Percentiles rank a stretch among this genome's conserved stretches.
phyloP scores from a whole-genome alignment of 1,140 invertebrate genomes.

The Lordiphosa clarofinis region DNA sequence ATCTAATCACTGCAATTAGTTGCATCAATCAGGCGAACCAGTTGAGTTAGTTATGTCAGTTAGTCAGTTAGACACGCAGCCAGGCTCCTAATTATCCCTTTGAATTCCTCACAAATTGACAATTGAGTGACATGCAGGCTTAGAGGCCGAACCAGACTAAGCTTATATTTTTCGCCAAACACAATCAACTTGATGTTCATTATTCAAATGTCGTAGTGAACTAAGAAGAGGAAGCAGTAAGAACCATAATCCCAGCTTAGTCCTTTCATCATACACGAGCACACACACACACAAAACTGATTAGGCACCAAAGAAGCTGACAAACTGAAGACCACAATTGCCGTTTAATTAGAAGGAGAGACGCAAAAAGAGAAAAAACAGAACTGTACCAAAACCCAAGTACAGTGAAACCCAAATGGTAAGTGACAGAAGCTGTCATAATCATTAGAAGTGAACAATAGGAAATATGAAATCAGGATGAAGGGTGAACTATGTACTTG shows the following conservation, averaged over 20 bases:
- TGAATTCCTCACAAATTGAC: conserved; percentile 43
- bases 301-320: conserved; percentile 38
- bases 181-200: conserved; percentile 54
- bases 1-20: conserved; percentile 68
- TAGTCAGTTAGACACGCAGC: conserved; percentile 22
- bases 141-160: conserved; percentile 21
- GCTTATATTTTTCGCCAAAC: conserved; percentile 52
- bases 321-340: conserved; percentile 44
- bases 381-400: conserved; percentile 1
- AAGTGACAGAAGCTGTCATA: conserved; percentile 49
- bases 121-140: conserved; percentile 44
- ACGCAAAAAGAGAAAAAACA: conserved; percentile 9
- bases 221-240: conserved; percentile 17
- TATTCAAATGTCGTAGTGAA: conserved; percentile 51
- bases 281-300: conserved; percentile 33
- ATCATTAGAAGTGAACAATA: conserved; percentile 17
- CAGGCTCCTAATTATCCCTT: conserved; percentile 18
- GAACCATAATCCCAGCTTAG: conserved; percentile 50
- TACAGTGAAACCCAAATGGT: conserved; percentile 17
- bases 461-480: neutral
- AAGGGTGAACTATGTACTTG: conserved; percentile 14
- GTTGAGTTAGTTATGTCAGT: conserved; percentile 18
- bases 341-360: conserved; percentile 53
- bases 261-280: conserved; percentile 39
- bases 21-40: conserved; percentile 48